Evolutionary conservation across 2,888 invertebrate species (phyloP).

Genomic region (Pachydiplax longipennis): DNA sequence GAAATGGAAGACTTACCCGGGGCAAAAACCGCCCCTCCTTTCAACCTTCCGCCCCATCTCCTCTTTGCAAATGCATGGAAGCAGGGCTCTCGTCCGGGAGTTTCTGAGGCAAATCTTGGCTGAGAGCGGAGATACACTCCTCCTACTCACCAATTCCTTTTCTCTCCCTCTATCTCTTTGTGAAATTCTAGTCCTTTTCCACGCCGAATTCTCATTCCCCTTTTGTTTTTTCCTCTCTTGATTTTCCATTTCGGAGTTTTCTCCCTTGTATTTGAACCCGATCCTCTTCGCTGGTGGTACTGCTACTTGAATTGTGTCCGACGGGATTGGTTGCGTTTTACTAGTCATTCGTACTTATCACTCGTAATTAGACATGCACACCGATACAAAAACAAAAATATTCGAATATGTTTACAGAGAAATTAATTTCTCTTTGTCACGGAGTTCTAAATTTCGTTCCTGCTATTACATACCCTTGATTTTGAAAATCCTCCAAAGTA

Average conservation of each 20-base stretch:
- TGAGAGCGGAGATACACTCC: slow-evolving; percentile 34
- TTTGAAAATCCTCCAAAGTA: too few species aligned
- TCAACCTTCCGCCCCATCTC: background rate
- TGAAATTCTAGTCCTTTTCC: background rate
- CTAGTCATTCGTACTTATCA: too few species aligned
- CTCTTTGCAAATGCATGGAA: slow-evolving; percentile 44
- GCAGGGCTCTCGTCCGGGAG: slow-evolving; percentile 25
- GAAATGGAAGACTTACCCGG: slow-evolving; percentile 33
- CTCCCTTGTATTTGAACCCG: background rate
- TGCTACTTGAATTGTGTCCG: too few species aligned
- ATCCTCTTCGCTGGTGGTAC: background rate
- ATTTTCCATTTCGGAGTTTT: background rate
- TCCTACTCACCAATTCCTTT: background rate
- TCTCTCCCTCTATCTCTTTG: background rate
- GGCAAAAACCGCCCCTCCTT: slow-evolving; percentile 17
- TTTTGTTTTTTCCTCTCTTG: background rate
- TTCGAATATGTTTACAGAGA: too few species aligned
- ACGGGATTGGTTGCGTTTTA: too few species aligned
- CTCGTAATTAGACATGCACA: too few species aligned
- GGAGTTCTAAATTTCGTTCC: too few species aligned
- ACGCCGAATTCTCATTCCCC: background rate
- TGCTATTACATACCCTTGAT: too few species aligned
- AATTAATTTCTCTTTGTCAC: too few species aligned
- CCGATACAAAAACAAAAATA: too few species aligned
- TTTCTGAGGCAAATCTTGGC: slow-evolving; percentile 39